Base-by-base conservation (phyloP, 2,888 invertebrate species). In the Lithodes maja region DNA sequence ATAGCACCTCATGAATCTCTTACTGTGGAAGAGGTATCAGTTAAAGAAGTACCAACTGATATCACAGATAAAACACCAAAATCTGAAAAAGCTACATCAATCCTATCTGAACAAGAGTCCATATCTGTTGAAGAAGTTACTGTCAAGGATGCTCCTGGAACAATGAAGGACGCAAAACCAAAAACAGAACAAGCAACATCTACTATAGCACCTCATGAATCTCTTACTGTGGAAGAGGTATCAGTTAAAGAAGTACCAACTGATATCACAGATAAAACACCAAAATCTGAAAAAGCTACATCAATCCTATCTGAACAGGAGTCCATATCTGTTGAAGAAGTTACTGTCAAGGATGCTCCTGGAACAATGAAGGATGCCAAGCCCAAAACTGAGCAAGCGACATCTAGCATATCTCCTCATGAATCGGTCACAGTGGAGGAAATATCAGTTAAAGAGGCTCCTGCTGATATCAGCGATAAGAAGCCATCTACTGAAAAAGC, bases 311-410 rank as follows among this genome's bases (percentile, higher is more conserved):
- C 85, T 75, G 80, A 80, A 75, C 81, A 81, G 52, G 88, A 89
- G 68, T 89, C 88, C 71, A 93, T 92, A 92, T 92, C 92, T 92
- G 84, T 93, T 90, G 92, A 93, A 92, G 93, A 93, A 91, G 93
- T 93, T 92, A 93, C 93, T 92, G 92, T 93, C 68, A 93, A 93
- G 93, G 93, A 93, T 92, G 77, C 81, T 33, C 77, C 83, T 55
- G 89, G 93, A 93, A 91, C 92, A 92, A 92, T 93, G 93, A 90
- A 92, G 92, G 87, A 91, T 75, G 84, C 87, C 77, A 87, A 91
- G 5, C 85, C 88, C 50, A 89, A 92, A 52, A 77, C 87, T 49
- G 85, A 84, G n/a, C 80, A 89, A 74, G 89, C 91, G 2, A 77
- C 81, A 52, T 82, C 88, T 17, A 80, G 82, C 2, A 55, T 90